Percentiles rank a stretch among this genome's conserved stretches.
Conservation (phyloP, 2,113 vertebrate genomes). For the Myotis lucifugus region DNA sequence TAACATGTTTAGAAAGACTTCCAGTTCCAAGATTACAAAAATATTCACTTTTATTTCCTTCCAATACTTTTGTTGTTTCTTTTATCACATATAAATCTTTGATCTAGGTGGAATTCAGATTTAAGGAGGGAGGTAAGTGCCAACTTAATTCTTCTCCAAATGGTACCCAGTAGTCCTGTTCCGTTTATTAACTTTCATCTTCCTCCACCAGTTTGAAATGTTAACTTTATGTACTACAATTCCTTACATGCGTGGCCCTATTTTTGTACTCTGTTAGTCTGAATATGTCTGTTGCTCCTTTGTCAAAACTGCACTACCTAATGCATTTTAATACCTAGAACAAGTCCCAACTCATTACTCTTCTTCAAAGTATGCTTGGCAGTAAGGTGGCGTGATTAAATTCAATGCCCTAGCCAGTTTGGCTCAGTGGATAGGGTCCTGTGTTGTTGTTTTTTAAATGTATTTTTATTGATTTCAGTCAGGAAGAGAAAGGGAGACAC, state of each 20-base stretch:
- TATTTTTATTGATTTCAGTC: no score
- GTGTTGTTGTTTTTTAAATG: no score
- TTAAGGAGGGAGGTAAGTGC: not conserved
- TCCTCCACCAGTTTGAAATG: not conserved
- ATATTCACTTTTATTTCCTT: not conserved
- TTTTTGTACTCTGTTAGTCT: not conserved
- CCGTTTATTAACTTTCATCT: not conserved
- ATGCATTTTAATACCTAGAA: conserved; percentile 48
- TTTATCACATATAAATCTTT: conserved; percentile 41
- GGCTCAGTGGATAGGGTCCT: no score
- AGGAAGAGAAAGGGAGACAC: no score
- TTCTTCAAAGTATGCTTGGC: conserved; percentile 13
- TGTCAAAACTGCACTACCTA: not conserved
- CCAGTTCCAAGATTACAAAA: conserved; percentile 20
- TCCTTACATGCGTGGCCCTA: not conserved
- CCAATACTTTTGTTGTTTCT: not conserved
- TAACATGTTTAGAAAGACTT: conserved; percentile 21
- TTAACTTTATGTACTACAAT: not conserved
- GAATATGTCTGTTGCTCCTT: not conserved
- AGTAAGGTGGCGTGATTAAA: not conserved
- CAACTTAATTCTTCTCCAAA: not conserved
- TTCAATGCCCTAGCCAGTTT: not conserved
- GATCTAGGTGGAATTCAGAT: not conserved
- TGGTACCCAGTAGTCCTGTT: not conserved
- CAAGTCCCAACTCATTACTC: not conserved